These are phyloP conservation scores for Drosophila nebulosa DNA, from an alignment of 1,140 invertebrate species.

Conservation along the genomic window DNA sequence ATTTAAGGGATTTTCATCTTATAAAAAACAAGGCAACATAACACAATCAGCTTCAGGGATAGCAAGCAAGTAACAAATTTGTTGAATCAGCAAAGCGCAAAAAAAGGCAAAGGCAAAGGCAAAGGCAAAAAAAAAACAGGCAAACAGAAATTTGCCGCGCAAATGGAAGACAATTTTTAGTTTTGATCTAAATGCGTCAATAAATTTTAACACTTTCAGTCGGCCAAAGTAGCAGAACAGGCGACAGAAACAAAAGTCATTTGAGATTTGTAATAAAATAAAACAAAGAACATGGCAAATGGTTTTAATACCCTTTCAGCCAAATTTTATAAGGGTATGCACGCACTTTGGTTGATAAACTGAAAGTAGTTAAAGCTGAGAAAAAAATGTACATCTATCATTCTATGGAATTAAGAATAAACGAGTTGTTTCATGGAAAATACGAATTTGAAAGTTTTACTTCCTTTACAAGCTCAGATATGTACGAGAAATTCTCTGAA, in stretches of 20 bases:
- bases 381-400: too few species aligned
- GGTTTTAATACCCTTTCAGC: conserved; percentile 15
- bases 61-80: conserved; percentile 27
- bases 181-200: conserved; percentile 79
- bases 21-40: conserved; percentile 51
- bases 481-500: too few species aligned
- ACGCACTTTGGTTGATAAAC: not conserved
- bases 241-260: conserved; percentile 71
- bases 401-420: too few species aligned
- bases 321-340: not conserved
- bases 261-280: conserved; percentile 56
- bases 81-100: conserved; percentile 52
- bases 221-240: conserved; percentile 7
- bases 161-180: conserved; percentile 70
- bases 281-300: conserved; percentile 25
- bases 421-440: too few species aligned
- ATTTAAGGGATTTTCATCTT: conserved; percentile 67
- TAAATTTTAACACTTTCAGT: conserved; percentile 78
- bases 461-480: too few species aligned
- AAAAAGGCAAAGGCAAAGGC: not conserved
- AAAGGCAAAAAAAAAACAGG: conserved; percentile 3
- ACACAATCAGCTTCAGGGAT: conserved; percentile 29
- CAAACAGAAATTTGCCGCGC: conserved; percentile 22
- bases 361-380: too few species aligned
- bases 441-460: too few species aligned